Conservation (phyloP, 2,888 invertebrate genomes). For the Drosophila engyochracea region DNA sequence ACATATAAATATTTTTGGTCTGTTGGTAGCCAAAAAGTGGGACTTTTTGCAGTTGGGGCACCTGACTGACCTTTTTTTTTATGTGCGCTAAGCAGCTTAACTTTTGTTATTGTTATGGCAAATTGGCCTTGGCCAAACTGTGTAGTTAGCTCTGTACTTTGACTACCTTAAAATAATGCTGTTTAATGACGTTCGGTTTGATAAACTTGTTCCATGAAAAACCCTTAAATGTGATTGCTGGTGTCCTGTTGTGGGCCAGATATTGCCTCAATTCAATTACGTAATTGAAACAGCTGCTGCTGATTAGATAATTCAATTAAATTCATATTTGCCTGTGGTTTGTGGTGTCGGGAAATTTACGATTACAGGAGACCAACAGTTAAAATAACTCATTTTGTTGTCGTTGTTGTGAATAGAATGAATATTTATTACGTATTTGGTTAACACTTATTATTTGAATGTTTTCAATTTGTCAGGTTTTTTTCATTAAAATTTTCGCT, state of each 20-base stretch:
- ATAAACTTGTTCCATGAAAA: constrained; percentile 4
- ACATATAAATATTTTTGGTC: background rate
- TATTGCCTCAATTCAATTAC: constrained; percentile 5
- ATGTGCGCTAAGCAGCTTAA: constrained; percentile 44
- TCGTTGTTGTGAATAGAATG: constrained; percentile 26
- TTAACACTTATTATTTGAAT: constrained; percentile 11
- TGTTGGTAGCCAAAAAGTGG: background rate
- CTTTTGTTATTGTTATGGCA: constrained; percentile 28
- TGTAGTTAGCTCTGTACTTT: constrained; percentile 3
- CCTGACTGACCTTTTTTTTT: constrained; percentile 35
- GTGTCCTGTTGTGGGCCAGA: background rate
- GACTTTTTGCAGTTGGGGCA: constrained; percentile 1
- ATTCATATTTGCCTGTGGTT: background rate
- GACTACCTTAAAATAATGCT: constrained; percentile 13
- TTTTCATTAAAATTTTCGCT: background rate
- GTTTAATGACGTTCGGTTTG: background rate
- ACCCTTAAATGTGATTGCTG: constrained; percentile 18
- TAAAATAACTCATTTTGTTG: background rate
- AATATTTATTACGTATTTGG: constrained; percentile 45
- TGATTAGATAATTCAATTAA: constrained; percentile 10
- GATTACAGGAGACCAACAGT: background rate
- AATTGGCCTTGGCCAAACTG: constrained; percentile 21
- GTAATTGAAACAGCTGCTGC: constrained; percentile 10
- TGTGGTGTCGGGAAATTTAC: background rate
- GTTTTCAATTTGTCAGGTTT: constrained; percentile 3